Percentiles rank a stretch among this genome's conserved stretches.
phyloP scores from a whole-genome alignment of 2,113 vertebrate genomes.

The Azemiops feae region DNA sequence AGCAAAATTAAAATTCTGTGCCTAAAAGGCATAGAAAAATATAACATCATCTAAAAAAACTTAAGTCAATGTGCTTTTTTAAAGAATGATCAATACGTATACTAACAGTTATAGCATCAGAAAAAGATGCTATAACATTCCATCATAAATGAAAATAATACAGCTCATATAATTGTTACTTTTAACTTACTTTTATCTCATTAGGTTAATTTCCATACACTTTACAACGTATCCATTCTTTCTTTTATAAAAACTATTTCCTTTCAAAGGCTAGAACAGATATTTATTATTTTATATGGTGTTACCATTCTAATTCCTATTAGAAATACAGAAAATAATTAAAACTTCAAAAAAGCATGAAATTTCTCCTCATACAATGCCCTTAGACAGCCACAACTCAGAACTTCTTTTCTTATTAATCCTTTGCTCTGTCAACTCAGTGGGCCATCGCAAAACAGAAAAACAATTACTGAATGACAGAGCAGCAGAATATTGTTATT shows the following conservation, averaged over 20 bases:
- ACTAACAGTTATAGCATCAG: background rate
- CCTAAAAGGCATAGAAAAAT: background rate
- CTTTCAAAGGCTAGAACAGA: background rate
- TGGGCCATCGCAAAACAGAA: background rate
- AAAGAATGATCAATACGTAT: background rate
- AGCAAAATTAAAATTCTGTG: background rate
- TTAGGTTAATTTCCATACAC: background rate
- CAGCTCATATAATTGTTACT: background rate
- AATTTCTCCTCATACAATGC: background rate
- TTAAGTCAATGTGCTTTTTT: background rate
- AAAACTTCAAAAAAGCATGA: background rate
- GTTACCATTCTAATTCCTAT: background rate
- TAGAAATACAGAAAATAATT: slow-evolving; percentile 10
- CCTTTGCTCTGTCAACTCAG: background rate
- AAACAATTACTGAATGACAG: background rate
- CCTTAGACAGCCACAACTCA: background rate
- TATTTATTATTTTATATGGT: background rate
- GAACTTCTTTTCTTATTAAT: background rate
- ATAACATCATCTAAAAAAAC: background rate
- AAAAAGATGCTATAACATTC: background rate
- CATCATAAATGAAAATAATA: background rate
- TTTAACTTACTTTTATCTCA: background rate
- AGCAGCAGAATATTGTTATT: background rate
- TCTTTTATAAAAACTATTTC: background rate
- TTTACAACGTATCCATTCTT: background rate